phyloP scores from a whole-genome alignment of 2,797 vertebrate genomes.

The Oreochromis mossambicus region DNA sequence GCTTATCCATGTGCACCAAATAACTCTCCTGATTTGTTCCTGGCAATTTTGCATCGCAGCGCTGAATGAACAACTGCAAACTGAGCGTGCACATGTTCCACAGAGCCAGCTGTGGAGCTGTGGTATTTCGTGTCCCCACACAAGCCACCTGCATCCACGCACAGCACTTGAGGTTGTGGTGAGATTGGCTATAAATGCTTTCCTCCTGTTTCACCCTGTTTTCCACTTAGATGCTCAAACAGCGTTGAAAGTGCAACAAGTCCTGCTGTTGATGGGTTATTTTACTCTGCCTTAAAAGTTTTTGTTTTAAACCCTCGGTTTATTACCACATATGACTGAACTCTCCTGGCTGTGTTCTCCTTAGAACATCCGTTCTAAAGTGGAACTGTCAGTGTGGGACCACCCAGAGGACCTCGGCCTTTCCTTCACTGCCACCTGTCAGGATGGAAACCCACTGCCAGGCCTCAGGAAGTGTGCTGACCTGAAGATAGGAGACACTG shows the following conservation, averaged over 20 bases:
- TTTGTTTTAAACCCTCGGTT: background rate
- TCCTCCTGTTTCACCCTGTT: constrained; percentile 7
- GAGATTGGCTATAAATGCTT: background rate
- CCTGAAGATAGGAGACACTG: constrained; percentile 95
- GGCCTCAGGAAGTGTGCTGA: constrained; percentile 91
- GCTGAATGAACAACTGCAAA: background rate
- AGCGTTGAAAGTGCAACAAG: background rate
- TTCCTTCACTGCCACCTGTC: constrained; percentile 92
- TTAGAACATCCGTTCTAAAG: constrained; percentile 96
- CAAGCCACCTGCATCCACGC: background rate
- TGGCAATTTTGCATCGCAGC: background rate
- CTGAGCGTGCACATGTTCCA: background rate
- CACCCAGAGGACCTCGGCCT: constrained; percentile 91
- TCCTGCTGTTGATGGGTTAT: background rate
- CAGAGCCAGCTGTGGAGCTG: background rate
- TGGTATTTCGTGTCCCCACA: background rate
- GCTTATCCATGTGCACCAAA: background rate
- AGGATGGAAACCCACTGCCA: constrained; percentile 86
- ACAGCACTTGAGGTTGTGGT: constrained; percentile 1
- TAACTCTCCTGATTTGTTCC: background rate
- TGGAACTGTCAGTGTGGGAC: constrained; percentile 93
- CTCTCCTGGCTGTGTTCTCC: background rate
- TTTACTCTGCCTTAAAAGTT: background rate
- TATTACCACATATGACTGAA: background rate
- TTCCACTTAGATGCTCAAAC: background rate